phyloP scores from a whole-genome alignment of 2,113 vertebrate species.

The Antidorcas marsupialis region DNA sequence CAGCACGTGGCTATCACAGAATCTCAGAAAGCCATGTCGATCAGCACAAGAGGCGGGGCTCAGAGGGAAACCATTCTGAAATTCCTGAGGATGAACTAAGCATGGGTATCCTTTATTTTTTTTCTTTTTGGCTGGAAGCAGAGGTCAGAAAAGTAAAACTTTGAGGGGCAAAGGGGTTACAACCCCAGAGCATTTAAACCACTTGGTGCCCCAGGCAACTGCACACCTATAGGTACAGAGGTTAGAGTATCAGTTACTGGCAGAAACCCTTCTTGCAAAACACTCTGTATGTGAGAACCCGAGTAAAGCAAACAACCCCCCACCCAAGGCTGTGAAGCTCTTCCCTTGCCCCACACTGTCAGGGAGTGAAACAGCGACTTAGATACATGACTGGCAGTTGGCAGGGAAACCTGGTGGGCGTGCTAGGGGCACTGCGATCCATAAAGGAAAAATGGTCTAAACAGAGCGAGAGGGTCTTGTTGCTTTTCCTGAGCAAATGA shows the following conservation, averaged over 20 bases:
- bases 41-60: neutral
- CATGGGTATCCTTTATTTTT: neutral
- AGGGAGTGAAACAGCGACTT: neutral
- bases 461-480: neutral
- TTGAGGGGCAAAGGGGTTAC: neutral
- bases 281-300: neutral
- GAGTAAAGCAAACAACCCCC: neutral
- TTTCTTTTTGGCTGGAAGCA: neutral
- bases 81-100: neutral
- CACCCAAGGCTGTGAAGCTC: neutral
- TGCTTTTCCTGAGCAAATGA: conserved; percentile 24
- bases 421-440: neutral
- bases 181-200: neutral
- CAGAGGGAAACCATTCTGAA: neutral
- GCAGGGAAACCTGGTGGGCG: neutral
- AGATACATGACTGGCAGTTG: neutral
- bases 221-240: neutral
- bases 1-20: neutral
- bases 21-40: neutral
- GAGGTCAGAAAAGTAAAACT: neutral
- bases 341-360: neutral
- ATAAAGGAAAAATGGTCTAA: neutral
- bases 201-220: neutral
- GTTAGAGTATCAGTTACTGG: neutral
- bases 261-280: neutral